Evolutionary conservation across 35 echinoderm and acorn worm genomes (phyloP), one percentile per base, ranked within the genome.

Genomic region (Anneissia japonica): DNA sequence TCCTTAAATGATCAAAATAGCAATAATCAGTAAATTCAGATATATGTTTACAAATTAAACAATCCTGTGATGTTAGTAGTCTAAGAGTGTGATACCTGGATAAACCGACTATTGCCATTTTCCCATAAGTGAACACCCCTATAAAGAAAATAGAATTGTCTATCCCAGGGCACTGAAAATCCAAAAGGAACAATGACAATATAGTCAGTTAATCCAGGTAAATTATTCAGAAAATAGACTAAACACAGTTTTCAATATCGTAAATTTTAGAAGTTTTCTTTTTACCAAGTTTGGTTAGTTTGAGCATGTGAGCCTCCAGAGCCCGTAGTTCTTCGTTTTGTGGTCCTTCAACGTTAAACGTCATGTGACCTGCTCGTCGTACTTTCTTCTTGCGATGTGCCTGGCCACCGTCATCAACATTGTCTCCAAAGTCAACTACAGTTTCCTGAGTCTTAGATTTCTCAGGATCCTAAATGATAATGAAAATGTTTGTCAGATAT

Each of bases 311-410:
- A 13, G 91, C 95, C 77, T 98, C 95, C 32, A 94, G 86, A 12
- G 91, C 95, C 16, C 95, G 93, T 21, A 98, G 88, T 78, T 93
- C 95, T 74, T 98, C 95, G 89, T 99, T 99, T 84, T 99, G 86
- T 3, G 91, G 87, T 9, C 91, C 92, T 73, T 99, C 96, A 4
- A 91, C 39, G 35, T 86, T 86, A 19, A 86, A 31, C 32, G 77
- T 77, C 46, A 78, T 76, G 21, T 93, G 90, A 13, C 87, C 90
- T 17, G 73, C 34, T 26, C 79, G 85, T 73, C 81, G 84, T 23
- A 79, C 81, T 21, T 64, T 72, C 29, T 77, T 81, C 43, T 90
- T 97, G 37, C 72, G 4, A 73, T 77, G 31, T 85, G 82, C 46
- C 86, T 87, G 32, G 35, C 76, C 5, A 35, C 89, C 0, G 74